Conservation (phyloP, 1,140 invertebrate species). For the Drosophila nigromelanica region DNA sequence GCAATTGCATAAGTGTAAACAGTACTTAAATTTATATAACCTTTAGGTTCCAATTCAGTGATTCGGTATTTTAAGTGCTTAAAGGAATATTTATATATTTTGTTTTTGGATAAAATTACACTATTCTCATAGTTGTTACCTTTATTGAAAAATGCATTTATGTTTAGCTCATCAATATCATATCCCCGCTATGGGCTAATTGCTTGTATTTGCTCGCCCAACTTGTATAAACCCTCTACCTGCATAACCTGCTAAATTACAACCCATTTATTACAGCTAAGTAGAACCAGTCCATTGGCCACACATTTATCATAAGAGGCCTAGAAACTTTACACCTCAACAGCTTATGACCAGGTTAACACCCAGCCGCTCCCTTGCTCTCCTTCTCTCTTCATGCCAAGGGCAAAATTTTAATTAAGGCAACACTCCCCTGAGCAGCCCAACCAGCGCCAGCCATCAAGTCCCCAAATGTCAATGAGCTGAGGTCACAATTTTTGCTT, state of each 20-base stretch:
- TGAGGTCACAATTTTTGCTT: slow-evolving; percentile 70
- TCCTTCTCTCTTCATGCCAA: slow-evolving; percentile 31
- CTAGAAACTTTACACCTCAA: slow-evolving; percentile 42
- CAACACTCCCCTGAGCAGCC: slow-evolving; percentile 26
- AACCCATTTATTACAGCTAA: slow-evolving; percentile 39
- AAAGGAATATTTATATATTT: no score
- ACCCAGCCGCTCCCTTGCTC: background rate
- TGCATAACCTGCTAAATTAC: slow-evolving; percentile 37
- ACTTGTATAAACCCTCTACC: slow-evolving; percentile 3
- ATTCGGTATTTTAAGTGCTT: background rate
- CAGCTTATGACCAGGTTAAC: slow-evolving; percentile 21
- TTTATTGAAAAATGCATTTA: no score
- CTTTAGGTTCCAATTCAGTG: background rate
- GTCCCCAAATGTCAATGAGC: slow-evolving; percentile 71
- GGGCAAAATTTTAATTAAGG: slow-evolving; percentile 74
- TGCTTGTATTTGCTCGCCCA: slow-evolving; percentile 2
- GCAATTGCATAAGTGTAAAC: background rate
- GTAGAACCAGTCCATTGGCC: slow-evolving; percentile 8
- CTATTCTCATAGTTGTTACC: background rate
- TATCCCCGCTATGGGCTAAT: slow-evolving; percentile 17
- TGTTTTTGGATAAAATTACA: background rate
- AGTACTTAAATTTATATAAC: background rate
- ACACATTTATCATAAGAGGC: slow-evolving; percentile 46
- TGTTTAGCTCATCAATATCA: slow-evolving; percentile 1
- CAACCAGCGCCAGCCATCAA: slow-evolving; percentile 39